These are phyloP conservation scores for Molossus molossus DNA, from an alignment of 2,797 vertebrate species.

Conservation along the genomic window DNA sequence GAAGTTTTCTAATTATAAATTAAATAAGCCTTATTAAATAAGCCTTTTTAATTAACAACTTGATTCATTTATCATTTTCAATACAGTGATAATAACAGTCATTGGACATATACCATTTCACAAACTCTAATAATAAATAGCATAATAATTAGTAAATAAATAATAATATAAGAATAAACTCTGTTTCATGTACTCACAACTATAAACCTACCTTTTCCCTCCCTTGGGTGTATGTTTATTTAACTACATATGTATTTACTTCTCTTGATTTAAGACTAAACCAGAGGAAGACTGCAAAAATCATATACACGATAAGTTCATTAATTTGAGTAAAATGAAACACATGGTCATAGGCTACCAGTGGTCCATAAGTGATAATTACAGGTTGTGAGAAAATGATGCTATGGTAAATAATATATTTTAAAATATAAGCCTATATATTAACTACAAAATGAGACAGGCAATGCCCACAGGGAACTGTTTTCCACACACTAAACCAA, in stretches of 20 bases:
- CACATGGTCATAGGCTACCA: conserved; percentile 67
- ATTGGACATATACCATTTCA: background rate
- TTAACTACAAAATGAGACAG: conserved; percentile 82
- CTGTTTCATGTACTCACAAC: background rate
- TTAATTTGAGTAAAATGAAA: conserved; percentile 80
- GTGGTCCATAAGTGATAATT: conserved; percentile 82
- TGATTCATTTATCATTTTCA: background rate
- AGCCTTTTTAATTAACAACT: background rate
- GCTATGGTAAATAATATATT: conserved; percentile 81
- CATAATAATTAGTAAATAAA: background rate
- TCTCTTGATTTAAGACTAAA: conserved; percentile 73
- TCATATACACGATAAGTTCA: background rate
- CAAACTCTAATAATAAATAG: background rate
- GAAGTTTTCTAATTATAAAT: background rate
- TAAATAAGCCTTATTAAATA: background rate
- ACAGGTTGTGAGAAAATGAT: conserved; percentile 79
- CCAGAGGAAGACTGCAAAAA: background rate
- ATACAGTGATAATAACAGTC: background rate
- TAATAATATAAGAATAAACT: background rate
- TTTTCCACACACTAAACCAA: conserved; percentile 52
- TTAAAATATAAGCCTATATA: conserved; percentile 82
- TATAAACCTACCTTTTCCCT: background rate
- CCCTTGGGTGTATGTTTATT: background rate
- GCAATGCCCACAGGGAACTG: conserved; percentile 53
- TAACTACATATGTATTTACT: conserved; percentile 23